These are phyloP conservation scores for Lottia scabra DNA, from an alignment of 2,888 invertebrate species.

Conservation along the genomic window DNA sequence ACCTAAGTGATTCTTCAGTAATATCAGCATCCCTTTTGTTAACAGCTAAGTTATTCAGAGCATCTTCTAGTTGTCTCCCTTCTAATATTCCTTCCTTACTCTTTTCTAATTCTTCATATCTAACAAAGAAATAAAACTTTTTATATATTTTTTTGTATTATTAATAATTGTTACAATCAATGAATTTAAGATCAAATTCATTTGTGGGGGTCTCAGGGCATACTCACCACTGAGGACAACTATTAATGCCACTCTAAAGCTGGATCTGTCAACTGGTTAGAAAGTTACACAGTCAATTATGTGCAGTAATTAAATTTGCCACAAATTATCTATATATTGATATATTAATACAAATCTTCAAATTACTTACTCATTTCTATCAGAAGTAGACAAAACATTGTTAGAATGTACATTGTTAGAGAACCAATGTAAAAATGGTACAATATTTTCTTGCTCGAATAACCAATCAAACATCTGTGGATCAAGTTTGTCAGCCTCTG, in stretches of 20 bases:
- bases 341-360: neutral
- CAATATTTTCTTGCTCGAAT: constrained; percentile 51
- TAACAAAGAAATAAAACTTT: constrained; percentile 21
- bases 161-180: neutral
- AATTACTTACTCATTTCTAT: constrained; percentile 47
- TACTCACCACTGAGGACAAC: no score
- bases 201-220: no score
- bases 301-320: no score
- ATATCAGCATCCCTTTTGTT: constrained; percentile 33
- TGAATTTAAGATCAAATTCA: no score
- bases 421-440: constrained; percentile 57
- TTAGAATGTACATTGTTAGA: constrained; percentile 46
- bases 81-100: constrained; percentile 43
- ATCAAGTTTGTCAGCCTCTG: constrained; percentile 47
- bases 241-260: no score
- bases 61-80: constrained; percentile 50
- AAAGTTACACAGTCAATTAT: no score
- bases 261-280: no score
- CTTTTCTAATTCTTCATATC: constrained; percentile 38
- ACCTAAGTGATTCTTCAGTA: constrained; percentile 42
- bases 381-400: constrained; percentile 44
- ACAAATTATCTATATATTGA: neutral
- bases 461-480: constrained; percentile 55
- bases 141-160: neutral
- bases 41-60: constrained; percentile 41